Percentiles rank a stretch among this genome's conserved stretches.
Conservation (phyloP, 2,888 invertebrate species). For the Campaea margaritaria region DNA sequence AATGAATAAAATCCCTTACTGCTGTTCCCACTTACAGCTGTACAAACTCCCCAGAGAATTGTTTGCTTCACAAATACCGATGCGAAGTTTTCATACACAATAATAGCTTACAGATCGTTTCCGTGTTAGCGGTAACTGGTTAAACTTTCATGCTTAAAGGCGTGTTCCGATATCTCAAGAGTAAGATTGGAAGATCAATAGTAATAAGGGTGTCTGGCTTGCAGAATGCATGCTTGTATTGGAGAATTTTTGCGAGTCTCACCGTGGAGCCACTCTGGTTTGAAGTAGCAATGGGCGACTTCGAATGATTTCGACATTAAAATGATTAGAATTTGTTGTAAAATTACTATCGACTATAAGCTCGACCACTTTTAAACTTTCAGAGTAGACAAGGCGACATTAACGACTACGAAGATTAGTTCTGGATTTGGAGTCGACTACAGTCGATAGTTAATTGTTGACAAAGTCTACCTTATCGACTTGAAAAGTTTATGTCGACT, state of each 20-base stretch:
- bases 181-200: constrained; percentile 24
- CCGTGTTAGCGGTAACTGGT: constrained; percentile 34
- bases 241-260: not conserved
- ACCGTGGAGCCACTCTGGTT: not conserved
- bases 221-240: constrained; percentile 11
- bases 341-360: too few species aligned
- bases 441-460: too few species aligned
- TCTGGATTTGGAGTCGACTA: too few species aligned
- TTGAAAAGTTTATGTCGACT: too few species aligned
- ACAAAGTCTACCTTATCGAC: too few species aligned
- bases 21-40: not conserved
- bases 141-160: constrained; percentile 34
- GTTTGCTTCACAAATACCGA: constrained; percentile 43
- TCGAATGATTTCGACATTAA: too few species aligned
- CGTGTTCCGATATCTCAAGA: constrained; percentile 4
- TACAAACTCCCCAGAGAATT: constrained; percentile 26
- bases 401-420: too few species aligned
- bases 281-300: too few species aligned
- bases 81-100: constrained; percentile 42
- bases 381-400: too few species aligned
- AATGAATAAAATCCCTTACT: constrained; percentile 11
- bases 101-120: constrained; percentile 39
- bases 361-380: too few species aligned
- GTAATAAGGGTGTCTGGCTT: not conserved
- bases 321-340: too few species aligned